These are phyloP conservation scores for Oryctolagus cuniculus DNA, from an alignment of 2,113 vertebrate species.

Conservation along the genomic window mOryCun1.1 NC_091438.1:76450501-76451000, in stretches of 20 bases:
- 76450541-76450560: not conserved
- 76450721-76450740: conserved; percentile 34
- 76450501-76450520: conserved; percentile 19
- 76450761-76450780: not conserved
- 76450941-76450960: too few relatives aligned
- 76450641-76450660: not conserved
- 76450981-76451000: too few relatives aligned
- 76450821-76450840: not conserved
- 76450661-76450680: conserved; percentile 13
- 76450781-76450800: not conserved
- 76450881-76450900: too few relatives aligned
- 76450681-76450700: not conserved
- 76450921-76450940: too few relatives aligned
- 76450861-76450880: too few relatives aligned
- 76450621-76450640: not conserved
- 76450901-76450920: too few relatives aligned
- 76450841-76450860: too few relatives aligned
- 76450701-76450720: not conserved
- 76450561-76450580: not conserved
- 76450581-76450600: not conserved
- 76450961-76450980: too few relatives aligned
- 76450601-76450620: conserved; percentile 16
- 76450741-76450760: not conserved
- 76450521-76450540: conserved; percentile 36
- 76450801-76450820: conserved; percentile 4